A percentile compares a stretch with the other conserved stretches of the same genome.
phyloP scores from a whole-genome alignment of 1,140 invertebrate genomes.

The Battus philenor region DNA sequence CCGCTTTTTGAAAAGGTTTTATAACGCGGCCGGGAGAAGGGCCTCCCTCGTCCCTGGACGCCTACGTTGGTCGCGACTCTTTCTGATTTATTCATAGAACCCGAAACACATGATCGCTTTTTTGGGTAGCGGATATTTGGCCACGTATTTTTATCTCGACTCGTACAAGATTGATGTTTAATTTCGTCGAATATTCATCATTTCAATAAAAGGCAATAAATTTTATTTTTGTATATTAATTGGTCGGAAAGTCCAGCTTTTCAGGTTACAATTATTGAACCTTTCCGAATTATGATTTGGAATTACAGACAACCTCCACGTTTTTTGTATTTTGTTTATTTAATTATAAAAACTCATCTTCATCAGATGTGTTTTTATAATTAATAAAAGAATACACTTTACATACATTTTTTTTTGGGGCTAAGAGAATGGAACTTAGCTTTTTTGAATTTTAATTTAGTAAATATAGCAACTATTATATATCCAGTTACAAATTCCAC shows the following conservation, averaged over 20 bases:
- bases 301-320: too few species aligned
- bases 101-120: slow-evolving; percentile 67
- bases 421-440: too few species aligned
- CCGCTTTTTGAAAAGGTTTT: slow-evolving; percentile 62
- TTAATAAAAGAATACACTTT: slow-evolving; percentile 1
- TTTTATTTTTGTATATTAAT: too few species aligned
- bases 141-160: slow-evolving; percentile 35
- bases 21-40: slow-evolving; percentile 44
- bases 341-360: too few species aligned
- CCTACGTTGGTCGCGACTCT: slow-evolving; percentile 51
- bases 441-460: too few species aligned
- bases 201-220: slow-evolving; percentile 20
- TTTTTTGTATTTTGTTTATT: too few species aligned
- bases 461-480: too few species aligned
- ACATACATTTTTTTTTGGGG: slow-evolving; percentile 37
- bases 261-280: too few species aligned
- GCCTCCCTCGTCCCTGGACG: slow-evolving; percentile 44
- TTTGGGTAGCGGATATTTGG: slow-evolving; percentile 49
- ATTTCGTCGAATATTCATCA: slow-evolving; percentile 38
- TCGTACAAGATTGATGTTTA: slow-evolving; percentile 36
- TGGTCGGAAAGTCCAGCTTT: too few species aligned
- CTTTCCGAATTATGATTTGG: too few species aligned
- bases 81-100: slow-evolving; percentile 72
- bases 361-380: background rate
- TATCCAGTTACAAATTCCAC: too few species aligned